These are phyloP conservation scores for Patella depressa DNA, from an alignment of 2,888 invertebrate species.

Conservation along the genomic window DNA sequence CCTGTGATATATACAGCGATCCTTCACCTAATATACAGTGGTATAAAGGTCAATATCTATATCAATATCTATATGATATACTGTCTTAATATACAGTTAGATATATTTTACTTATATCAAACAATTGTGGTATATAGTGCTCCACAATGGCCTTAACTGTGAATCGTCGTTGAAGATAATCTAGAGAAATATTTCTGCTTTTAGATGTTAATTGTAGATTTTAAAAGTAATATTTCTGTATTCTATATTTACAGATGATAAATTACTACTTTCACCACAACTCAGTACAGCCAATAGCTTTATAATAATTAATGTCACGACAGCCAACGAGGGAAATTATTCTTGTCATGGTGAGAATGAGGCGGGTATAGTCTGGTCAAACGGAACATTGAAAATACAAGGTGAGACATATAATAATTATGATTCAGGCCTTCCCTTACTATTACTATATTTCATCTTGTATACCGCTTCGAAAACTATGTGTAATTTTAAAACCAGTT, in stretches of 20 bases:
- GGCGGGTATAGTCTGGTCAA: slow-evolving; percentile 49
- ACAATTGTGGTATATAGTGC: no score
- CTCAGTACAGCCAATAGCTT: slow-evolving; percentile 21
- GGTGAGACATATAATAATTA: slow-evolving; percentile 35
- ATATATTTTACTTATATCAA: no score
- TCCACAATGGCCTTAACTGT: no score
- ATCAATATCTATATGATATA: no score
- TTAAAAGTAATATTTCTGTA: no score
- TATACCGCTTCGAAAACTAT: not conserved
- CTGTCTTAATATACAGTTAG: no score
- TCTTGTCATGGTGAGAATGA: slow-evolving; percentile 51
- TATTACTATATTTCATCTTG: slow-evolving; percentile 16
- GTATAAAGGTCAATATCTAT: slow-evolving; percentile 49
- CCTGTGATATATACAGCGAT: slow-evolving; percentile 56
- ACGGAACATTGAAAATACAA: slow-evolving; percentile 48
- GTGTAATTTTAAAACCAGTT: no score
- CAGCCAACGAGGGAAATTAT: slow-evolving; percentile 50
- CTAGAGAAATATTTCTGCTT: no score
- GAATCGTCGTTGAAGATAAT: no score
- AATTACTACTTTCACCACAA: not conserved
- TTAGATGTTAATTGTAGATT: no score
- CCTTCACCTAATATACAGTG: slow-evolving; percentile 50
- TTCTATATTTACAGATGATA: not conserved
- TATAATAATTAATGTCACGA: slow-evolving; percentile 43
- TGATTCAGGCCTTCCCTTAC: not conserved